Evolutionary conservation across 2,113 vertebrate species (phyloP).

Genomic region (Mastomys coucha): DNA sequence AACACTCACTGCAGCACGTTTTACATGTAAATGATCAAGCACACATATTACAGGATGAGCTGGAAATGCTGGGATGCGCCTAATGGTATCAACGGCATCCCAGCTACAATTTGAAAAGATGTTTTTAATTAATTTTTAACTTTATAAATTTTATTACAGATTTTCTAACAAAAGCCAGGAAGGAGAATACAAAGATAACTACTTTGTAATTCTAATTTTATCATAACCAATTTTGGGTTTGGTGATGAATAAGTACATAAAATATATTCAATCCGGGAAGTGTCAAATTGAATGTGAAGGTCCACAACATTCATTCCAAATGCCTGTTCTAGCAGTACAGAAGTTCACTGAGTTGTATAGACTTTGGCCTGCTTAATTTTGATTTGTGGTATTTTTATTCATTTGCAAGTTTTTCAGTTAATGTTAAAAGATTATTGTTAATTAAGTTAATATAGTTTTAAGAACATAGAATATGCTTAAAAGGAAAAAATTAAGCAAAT

Average conservation of each 20-base stretch:
- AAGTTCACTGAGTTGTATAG: neutral
- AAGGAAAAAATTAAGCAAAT: neutral
- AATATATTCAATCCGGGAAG: neutral
- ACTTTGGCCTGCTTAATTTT: neutral
- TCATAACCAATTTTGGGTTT: neutral
- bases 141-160: neutral
- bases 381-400: neutral
- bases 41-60: neutral
- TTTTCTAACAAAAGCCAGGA: neutral
- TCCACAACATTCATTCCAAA: neutral
- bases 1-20: neutral
- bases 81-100: neutral
- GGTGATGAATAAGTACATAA: neutral
- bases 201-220: neutral
- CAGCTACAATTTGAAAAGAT: neutral
- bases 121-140: neutral
- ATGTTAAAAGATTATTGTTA: neutral
- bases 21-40: neutral
- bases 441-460: constrained; percentile 15
- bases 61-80: neutral
- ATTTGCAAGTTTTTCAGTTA: neutral
- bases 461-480: neutral
- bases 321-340: neutral
- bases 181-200: neutral
- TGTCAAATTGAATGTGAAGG: neutral